Percentiles rank a stretch among this genome's conserved stretches.
Evolutionary conservation across 2,888 invertebrate species (phyloP).

Genomic region (Drosophila barbarae): DNA sequence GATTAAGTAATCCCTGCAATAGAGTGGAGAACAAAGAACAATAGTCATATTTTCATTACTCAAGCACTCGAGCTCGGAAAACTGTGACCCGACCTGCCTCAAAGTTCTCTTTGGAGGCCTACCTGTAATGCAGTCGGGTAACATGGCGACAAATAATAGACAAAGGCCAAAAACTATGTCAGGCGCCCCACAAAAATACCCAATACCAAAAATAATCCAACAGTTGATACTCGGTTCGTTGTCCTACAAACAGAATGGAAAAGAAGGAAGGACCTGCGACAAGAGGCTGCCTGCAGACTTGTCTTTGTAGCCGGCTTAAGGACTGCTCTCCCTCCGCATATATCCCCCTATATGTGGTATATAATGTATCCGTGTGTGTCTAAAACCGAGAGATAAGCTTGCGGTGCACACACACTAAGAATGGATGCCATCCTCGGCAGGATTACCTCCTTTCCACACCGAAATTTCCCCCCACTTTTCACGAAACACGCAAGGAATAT

Average conservation of each 20-base stretch:
- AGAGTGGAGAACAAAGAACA: neutral
- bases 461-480: neutral
- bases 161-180: conserved; percentile 53
- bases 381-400: conserved; percentile 45
- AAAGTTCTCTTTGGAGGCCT: conserved; percentile 29
- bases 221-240: conserved; percentile 62
- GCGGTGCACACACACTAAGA: conserved; percentile 25
- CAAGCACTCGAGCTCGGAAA: conserved; percentile 20
- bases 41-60: conserved; percentile 33
- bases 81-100: conserved; percentile 28
- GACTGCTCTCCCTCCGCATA: conserved; percentile 9
- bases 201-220: conserved; percentile 53
- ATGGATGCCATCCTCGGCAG: conserved; percentile 17
- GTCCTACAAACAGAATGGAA: conserved; percentile 51
- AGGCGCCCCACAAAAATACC: conserved; percentile 37
- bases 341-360: conserved; percentile 20
- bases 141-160: conserved; percentile 36
- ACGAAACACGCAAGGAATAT: conserved; percentile 15
- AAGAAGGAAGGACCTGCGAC: conserved; percentile 33
- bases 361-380: conserved; percentile 28
- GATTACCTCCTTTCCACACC: conserved; percentile 27
- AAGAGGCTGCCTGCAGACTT: conserved; percentile 30
- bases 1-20: neutral
- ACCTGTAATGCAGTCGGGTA: conserved; percentile 49
- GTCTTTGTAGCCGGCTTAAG: conserved; percentile 49